A percentile compares a stretch with the other conserved stretches of the same genome.
Evolutionary conservation across 2,888 invertebrate species (phyloP).

Genomic region (Machimus rusticus): DNA sequence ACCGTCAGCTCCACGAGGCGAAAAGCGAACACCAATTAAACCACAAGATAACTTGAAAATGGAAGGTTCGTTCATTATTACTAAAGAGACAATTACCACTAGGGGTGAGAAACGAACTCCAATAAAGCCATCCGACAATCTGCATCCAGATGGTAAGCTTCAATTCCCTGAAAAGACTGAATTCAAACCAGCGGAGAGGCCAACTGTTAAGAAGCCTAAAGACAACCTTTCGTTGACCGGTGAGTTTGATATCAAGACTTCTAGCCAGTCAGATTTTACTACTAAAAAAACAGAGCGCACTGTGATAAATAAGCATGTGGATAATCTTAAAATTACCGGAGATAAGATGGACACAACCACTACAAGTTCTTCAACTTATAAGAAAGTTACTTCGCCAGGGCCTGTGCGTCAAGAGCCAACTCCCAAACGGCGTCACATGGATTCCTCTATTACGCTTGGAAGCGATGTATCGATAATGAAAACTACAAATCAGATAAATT

Average conservation of each 20-base stretch:
- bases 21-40: constrained; percentile 59
- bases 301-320: constrained; percentile 67
- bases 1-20: constrained; percentile 61
- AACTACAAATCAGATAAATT: constrained; percentile 70
- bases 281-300: constrained; percentile 71
- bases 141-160: constrained; percentile 58
- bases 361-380: constrained; percentile 66
- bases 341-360: constrained; percentile 67
- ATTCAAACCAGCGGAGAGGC: constrained; percentile 62
- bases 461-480: constrained; percentile 66
- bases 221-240: constrained; percentile 64
- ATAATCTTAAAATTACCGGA: constrained; percentile 65
- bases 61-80: constrained; percentile 59
- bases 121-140: constrained; percentile 56
- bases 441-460: constrained; percentile 72
- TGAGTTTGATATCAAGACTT: constrained; percentile 43
- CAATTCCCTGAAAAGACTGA: constrained; percentile 52
- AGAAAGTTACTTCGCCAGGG: constrained; percentile 64
- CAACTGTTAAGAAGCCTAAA: constrained; percentile 63
- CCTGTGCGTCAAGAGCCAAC: constrained; percentile 5
- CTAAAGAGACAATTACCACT: background rate
- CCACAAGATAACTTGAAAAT: constrained; percentile 65
- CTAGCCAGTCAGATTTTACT: constrained; percentile 63
- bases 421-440: constrained; percentile 69
- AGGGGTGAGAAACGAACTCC: background rate